Percentiles rank a stretch among this genome's conserved stretches.
These are phyloP conservation scores for Pachydiplax longipennis DNA, from an alignment of 2,888 invertebrate species.

Conservation along the genomic window DNA sequence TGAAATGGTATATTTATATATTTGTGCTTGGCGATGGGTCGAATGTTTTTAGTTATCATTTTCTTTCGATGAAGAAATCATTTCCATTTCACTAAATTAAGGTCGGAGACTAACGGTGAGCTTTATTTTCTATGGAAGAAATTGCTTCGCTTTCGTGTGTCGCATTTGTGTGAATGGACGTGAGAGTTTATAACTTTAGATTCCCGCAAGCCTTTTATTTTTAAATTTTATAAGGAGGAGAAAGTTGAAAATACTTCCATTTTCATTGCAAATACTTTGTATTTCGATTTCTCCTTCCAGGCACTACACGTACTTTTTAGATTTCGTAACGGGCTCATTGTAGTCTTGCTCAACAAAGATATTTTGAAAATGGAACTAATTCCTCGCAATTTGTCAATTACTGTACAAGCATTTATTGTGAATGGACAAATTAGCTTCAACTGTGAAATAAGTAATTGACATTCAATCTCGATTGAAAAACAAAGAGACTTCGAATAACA, in stretches of 20 bases:
- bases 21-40: no score
- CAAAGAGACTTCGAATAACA: conserved; percentile 27
- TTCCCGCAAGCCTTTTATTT: background rate
- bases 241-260: conserved; percentile 19
- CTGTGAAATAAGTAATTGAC: background rate
- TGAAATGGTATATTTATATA: no score
- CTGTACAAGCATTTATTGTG: background rate
- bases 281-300: conserved; percentile 32
- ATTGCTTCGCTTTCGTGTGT: no score
- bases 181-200: conserved; percentile 11
- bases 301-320: background rate
- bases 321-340: background rate
- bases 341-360: conserved; percentile 10
- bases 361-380: conserved; percentile 27
- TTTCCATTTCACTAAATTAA: no score
- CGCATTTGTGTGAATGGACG: background rate
- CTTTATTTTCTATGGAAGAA: no score
- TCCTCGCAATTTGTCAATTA: conserved; percentile 39
- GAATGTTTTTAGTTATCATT: no score
- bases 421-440: background rate
- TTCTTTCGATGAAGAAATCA: no score
- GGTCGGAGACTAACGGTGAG: no score
- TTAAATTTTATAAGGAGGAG: conserved; percentile 1
- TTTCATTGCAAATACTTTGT: background rate
- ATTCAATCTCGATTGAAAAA: background rate